Conservation (phyloP, 92 coral and sea anemone genomes). For the Epizoanthus fatuus region DNA sequence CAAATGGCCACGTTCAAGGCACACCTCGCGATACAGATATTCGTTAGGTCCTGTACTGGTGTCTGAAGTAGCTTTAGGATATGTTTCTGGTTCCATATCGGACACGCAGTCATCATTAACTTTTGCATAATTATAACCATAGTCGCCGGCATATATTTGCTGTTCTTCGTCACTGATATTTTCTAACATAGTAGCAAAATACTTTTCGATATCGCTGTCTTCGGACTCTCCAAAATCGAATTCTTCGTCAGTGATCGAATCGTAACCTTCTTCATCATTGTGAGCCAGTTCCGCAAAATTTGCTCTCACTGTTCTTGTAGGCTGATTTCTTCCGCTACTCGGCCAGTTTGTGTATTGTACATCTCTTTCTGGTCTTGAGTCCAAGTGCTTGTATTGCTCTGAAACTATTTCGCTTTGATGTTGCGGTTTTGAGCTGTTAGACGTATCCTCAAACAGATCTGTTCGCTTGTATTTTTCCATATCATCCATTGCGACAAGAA, state of each 20-base stretch:
- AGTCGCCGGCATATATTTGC: not conserved
- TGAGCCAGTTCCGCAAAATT: not conserved
- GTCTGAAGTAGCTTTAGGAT: not conserved
- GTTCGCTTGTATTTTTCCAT: not conserved
- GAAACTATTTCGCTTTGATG: not conserved
- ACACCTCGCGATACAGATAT: too few relatives aligned
- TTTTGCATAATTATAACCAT: not conserved
- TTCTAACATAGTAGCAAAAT: slow-evolving; percentile 21
- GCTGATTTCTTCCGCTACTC: too few relatives aligned
- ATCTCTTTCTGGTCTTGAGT: not conserved
- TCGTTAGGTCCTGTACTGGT: too few relatives aligned
- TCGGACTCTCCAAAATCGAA: not conserved
- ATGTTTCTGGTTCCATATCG: not conserved
- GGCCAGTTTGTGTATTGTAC: too few relatives aligned
- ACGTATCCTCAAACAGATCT: slow-evolving; percentile 26
- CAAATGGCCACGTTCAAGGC: not conserved
- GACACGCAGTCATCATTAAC: not conserved
- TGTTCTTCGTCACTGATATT: not conserved
- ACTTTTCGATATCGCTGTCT: slow-evolving; percentile 36
- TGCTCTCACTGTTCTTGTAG: not conserved
- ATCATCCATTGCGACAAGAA: not conserved
- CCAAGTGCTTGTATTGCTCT: not conserved
- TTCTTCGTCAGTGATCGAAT: slow-evolving; percentile 3
- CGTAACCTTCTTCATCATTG: not conserved
- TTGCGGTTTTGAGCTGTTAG: not conserved